phyloP scores from a whole-genome alignment of 2,888 invertebrate species.

The Sussaba pulchella region DNA sequence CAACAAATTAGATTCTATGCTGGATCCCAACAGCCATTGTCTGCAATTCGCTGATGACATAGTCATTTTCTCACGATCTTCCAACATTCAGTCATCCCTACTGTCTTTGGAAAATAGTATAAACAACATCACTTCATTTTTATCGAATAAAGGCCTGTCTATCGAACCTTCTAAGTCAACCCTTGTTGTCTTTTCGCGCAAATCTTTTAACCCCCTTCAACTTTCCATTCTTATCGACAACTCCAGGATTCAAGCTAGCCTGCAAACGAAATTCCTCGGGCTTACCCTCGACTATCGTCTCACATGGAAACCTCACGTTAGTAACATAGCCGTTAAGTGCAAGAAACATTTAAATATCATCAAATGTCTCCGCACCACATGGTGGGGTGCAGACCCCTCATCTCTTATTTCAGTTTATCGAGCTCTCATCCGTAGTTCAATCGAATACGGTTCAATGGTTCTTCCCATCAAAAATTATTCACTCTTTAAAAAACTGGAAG shows the following conservation, averaged over 20 bases:
- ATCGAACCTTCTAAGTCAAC: not conserved
- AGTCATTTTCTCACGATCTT: not conserved
- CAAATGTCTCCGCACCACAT: not conserved
- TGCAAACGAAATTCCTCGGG: slow-evolving; percentile 14
- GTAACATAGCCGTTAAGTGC: not conserved
- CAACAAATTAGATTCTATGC: not conserved
- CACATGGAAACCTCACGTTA: not conserved
- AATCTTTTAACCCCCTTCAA: not conserved
- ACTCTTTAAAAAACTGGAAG: not conserved
- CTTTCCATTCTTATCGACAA: not conserved
- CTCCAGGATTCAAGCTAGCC: not conserved
- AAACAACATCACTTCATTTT: not conserved
- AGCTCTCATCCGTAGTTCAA: slow-evolving; percentile 8
- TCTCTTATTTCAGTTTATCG: slow-evolving; percentile 12
- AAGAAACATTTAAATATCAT: not conserved
- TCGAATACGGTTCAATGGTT: slow-evolving; percentile 23
- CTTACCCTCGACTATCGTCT: not conserved
- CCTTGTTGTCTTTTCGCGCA: not conserved
- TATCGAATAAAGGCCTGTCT: not conserved
- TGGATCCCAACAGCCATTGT: not conserved
- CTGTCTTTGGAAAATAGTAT: not conserved
- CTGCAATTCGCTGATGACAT: not conserved
- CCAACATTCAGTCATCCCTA: not conserved
- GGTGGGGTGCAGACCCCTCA: slow-evolving; percentile 1
- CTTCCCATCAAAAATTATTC: not conserved